phyloP scores from a whole-genome alignment of 2,888 invertebrate species.

The Xestoiulus laeticollis region DNA sequence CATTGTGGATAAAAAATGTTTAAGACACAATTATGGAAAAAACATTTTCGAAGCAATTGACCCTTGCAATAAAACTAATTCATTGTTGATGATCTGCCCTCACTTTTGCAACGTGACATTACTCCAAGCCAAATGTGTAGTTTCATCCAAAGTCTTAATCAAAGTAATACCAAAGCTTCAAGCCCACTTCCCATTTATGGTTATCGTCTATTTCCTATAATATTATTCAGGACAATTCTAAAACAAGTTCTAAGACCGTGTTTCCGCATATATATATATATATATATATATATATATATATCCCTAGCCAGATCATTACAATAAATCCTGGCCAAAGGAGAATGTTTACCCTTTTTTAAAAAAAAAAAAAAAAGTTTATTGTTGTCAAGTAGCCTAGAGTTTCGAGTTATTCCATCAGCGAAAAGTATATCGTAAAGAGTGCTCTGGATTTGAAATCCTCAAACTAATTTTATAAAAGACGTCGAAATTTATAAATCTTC shows the following conservation, averaged over 20 bases:
- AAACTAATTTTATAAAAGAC: not conserved
- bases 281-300: too few relatives aligned
- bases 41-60: too few relatives aligned
- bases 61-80: too few relatives aligned
- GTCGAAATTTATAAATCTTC: not conserved
- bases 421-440: slow-evolving; percentile 9
- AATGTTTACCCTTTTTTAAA: too few relatives aligned
- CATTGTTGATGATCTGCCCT: too few relatives aligned
- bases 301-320: not conserved
- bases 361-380: not conserved
- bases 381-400: slow-evolving; percentile 9
- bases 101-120: too few relatives aligned
- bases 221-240: not conserved
- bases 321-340: not conserved
- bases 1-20: too few relatives aligned
- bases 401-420: not conserved
- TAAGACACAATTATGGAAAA: too few relatives aligned
- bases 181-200: not conserved
- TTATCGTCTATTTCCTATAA: not conserved
- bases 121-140: not conserved
- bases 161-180: not conserved
- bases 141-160: not conserved
- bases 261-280: not conserved
- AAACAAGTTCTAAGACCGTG: not conserved
- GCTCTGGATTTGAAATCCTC: not conserved